Base-by-base conservation (phyloP, 2,797 vertebrate genomes). In the Tenualosa thibaudeaui region DNA sequence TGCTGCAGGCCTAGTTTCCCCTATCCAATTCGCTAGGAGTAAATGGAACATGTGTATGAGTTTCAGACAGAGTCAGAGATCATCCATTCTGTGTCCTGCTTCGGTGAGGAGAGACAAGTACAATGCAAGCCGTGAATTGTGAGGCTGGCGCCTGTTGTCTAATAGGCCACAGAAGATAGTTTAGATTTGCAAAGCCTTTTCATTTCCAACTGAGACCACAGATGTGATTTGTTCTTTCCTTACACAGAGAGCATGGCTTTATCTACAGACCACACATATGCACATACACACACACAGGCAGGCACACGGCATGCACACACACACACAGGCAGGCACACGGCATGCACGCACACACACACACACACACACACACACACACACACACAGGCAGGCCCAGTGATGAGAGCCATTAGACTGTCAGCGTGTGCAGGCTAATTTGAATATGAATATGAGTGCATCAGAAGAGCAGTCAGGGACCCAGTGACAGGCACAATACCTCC, bases 381-480 rank as follows among this genome's bases (percentile, higher is more conserved):
- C n/a, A 53, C 5, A 81, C 24, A 50, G 43, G 46, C 68, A 62
- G 50, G 3, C 58, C 26, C 62, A 71, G 68, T 75, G 68, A 75
- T 75, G 68, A 68, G 26, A 43, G 7, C 68, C 68, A 75, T 75
- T 75, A 43, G 31, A 75, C 31, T 75, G 68, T 75, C 40, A 43
- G 68, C 13, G 40, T 40, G 68, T 43, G 17, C 31, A 75, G 68
- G 68, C 68, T 75, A 43, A 75, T 75, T 75, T 75, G 68, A 75
- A 75, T 75, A 75, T 75, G 68, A 75, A 75, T 75, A 43, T 75
- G 68, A 75, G 15, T 75, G 7, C 68, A 75, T 75, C 68, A 43
- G 31, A 75, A 40, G 31, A 75, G 68, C 68, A 17, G 31, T 75
- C 26, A 75, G 31, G 40, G 31, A 75, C 37, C 31, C 68, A 75